Evolutionary conservation across 2,888 invertebrate genomes (phyloP).

Genomic region (Syrphus vitripennis): DNA sequence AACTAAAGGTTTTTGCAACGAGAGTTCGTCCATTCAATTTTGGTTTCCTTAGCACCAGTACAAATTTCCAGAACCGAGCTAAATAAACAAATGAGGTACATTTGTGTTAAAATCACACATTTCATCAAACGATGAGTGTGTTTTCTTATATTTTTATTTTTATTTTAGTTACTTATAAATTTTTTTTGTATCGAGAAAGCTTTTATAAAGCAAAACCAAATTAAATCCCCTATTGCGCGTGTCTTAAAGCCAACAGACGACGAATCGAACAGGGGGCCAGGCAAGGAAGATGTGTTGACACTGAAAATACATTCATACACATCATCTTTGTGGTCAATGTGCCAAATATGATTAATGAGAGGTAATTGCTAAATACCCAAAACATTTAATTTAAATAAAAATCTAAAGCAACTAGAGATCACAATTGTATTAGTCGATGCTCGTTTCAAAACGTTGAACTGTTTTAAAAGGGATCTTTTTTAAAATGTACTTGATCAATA

Average conservation of each 20-base stretch:
- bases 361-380: conserved; percentile 59
- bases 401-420: conserved; percentile 39
- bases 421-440: conserved; percentile 21
- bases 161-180: conserved; percentile 42
- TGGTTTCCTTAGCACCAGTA: conserved; percentile 40
- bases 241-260: conserved; percentile 30
- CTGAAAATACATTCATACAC: not conserved
- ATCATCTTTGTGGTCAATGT: conserved; percentile 30
- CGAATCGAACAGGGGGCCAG: not conserved
- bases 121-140: conserved; percentile 44
- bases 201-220: conserved; percentile 23
- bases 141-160: conserved; percentile 40
- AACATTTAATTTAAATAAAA: conserved; percentile 40
- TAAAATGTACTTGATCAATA: conserved; percentile 17
- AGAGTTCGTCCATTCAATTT: conserved; percentile 34
- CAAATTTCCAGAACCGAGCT: conserved; percentile 36
- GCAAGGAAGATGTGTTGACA: conserved; percentile 32
- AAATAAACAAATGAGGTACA: conserved; percentile 58
- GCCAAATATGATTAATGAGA: conserved; percentile 22
- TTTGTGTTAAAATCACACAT: conserved; percentile 39
- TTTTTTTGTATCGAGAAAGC: conserved; percentile 35
- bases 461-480: conserved; percentile 45
- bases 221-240: conserved; percentile 44
- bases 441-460: conserved; percentile 34
- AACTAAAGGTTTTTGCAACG: conserved; percentile 54